Evolutionary conservation across 1,140 invertebrate species (phyloP).

Genomic region (Leptonema lineaticorne): DNA sequence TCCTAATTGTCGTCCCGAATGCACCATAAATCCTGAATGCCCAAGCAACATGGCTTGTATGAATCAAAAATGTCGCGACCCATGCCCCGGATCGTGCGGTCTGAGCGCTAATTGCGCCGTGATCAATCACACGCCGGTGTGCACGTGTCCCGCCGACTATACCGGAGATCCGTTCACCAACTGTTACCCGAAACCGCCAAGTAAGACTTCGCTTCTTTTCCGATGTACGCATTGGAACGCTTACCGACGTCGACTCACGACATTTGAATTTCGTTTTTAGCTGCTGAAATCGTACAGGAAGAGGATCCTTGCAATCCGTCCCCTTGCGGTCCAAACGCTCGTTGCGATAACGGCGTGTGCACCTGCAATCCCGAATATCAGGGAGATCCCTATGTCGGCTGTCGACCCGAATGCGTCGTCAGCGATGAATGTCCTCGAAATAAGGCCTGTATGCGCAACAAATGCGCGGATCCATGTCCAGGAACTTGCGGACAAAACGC

Average conservation of each 20-base stretch:
- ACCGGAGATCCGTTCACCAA: conserved; percentile 70
- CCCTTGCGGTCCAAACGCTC: conserved; percentile 67
- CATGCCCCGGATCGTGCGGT: conserved; percentile 75
- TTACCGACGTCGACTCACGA: neutral
- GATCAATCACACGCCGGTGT: conserved; percentile 65
- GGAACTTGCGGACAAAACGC: conserved; percentile 81
- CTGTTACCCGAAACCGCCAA: conserved; percentile 61
- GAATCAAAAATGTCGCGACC: conserved; percentile 67
- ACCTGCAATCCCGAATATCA: conserved; percentile 67
- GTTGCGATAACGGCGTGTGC: conserved; percentile 60
- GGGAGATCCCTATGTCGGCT: conserved; percentile 71
- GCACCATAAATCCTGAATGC: conserved; percentile 66
- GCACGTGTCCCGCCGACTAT: conserved; percentile 66
- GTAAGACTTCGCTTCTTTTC: conserved; percentile 27
- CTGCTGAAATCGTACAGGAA: conserved; percentile 42
- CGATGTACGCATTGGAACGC: neutral
- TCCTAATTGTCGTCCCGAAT: conserved; percentile 70
- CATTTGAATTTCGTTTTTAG: conserved; percentile 16
- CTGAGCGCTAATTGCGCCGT: conserved; percentile 63
- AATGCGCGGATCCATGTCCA: conserved; percentile 82
- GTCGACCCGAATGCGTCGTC: conserved; percentile 76
- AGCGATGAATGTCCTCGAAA: conserved; percentile 77
- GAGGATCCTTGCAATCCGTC: conserved; percentile 62
- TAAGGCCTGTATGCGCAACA: conserved; percentile 76
- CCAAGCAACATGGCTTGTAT: conserved; percentile 63